Evolutionary conservation across 2,888 invertebrate genomes (phyloP), one percentile per base, ranked within the genome.

Genomic region (Spisula solida): DNA sequence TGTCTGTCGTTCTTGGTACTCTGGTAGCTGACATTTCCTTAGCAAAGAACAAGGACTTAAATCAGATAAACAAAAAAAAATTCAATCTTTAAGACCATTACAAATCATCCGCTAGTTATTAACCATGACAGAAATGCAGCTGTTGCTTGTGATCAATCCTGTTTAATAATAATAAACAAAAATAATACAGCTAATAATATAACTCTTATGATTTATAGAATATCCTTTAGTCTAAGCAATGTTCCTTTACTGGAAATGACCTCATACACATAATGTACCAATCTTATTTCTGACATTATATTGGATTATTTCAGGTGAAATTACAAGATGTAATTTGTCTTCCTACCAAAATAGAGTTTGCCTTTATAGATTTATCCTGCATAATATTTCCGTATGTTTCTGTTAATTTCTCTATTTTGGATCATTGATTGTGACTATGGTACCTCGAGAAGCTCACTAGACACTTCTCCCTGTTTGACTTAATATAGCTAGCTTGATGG

Each of bases 381-480:
- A 66, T 66, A 66, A 66, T 25, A 66, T 66, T 25, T 66, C 60
- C 60, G n/a, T 66, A 66, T n/a, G n/a, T 66, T 25, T 25, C 60
- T 66, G 25, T 66, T 25, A 66, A 25, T 66, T 25, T 66, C 60
- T 66, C 60, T 25, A 25, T 66, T 66, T 25, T 66, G n/a, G 60
- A 10, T 66, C 60, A 66, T 66, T 66, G 60, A 66, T 66, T 66
- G 25, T 66, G 60, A 66, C 25, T 66, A 41, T 25, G 60, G n/a
- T 66, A 66, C 60, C 60, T 5, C 8, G 18, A n/a, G n/a, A 20
- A 66, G 25, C 25, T 25, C 60, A 25, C 60, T 66, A 25, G 60
- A 66, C 25, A 25, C n/a, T 66, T 66, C 51, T 51, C 8, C n/a
- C 25, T 25, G 8, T 66, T 66, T n/a, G 12, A 51, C 51, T 51